Base-by-base conservation (phyloP, 1,140 invertebrate species). In the Drepana arcuata region DNA sequence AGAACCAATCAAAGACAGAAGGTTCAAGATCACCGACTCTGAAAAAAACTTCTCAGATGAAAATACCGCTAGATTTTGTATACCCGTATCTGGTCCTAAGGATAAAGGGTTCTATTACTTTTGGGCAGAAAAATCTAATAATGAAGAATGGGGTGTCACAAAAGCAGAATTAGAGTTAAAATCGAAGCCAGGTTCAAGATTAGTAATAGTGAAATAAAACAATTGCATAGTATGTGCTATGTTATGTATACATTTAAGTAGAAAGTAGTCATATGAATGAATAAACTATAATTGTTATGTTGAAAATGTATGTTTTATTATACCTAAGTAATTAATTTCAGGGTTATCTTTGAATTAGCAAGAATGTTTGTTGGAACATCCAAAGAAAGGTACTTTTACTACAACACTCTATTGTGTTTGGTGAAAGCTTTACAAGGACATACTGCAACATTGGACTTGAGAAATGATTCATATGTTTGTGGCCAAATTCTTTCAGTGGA, bases 371-470 rank as follows among this genome's bases (percentile, higher is more conserved):
- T 70, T 41, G 71, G 75, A 27, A 58, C 58, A 26, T 33, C 66
- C 16, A 77, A 53, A 49, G 87, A 89, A 67, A 85, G 78, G 51
- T 84, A 81, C 48, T 67, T 49, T 16, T 84, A 85, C 36, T 81
- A 85, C 29, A 89, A 88, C 48, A 87, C 72, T 32, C 65, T 89
- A 31, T 56, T 87, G 16, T 86, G 89, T 53, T 73, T 92, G 45
- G 66, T 89, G 30, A 88, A 87, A 80, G 85, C 87, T 27, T 70
- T 90, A 5, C 80, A 88, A 72, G 86, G 87, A n/a, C 71, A 86
- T 59, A 83, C 73, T 51, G 87, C 88, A 2, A 90, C 86, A n/a
- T 73, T 92, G 10, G 90, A 92, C 67, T 66, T 91, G 15, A 72
- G 88, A 40, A 89, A 90, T 67, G 89, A 91, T 57, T 74, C 86